A percentile compares a stretch with the other conserved stretches of the same genome.
Conservation (phyloP, 2,888 invertebrate genomes). For the Meganola albula region DNA sequence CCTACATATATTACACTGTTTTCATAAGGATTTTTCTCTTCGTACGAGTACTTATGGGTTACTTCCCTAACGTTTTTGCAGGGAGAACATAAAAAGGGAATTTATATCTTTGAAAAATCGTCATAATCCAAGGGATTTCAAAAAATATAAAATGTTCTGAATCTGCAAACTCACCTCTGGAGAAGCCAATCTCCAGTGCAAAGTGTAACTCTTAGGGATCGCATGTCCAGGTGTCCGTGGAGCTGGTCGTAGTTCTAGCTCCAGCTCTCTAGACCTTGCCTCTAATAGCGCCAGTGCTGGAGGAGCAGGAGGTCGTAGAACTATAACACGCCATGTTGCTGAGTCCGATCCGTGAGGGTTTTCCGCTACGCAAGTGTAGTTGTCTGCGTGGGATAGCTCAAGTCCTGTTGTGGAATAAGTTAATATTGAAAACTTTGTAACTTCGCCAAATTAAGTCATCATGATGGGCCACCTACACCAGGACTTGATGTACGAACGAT, state of each 20-base stretch:
- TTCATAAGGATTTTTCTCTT: too few species aligned
- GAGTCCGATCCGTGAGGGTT: conserved; percentile 91
- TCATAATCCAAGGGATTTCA: too few species aligned
- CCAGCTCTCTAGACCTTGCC: conserved; percentile 61
- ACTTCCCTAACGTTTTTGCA: too few species aligned
- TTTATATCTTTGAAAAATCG: too few species aligned
- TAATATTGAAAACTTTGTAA: conserved; percentile 3
- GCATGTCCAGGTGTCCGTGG: conserved; percentile 62
- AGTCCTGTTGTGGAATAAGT: conserved; percentile 63
- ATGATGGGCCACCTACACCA: too few species aligned
- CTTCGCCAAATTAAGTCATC: too few species aligned
- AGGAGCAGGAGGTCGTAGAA: conserved; percentile 84
- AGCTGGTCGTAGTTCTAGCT: conserved; percentile 58
- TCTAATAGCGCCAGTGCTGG: conserved; percentile 80
- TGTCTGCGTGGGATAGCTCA: conserved; percentile 84
- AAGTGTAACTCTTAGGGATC: conserved; percentile 77
- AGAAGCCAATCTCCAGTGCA: conserved; percentile 82
- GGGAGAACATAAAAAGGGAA: too few species aligned
- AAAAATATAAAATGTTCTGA: too few species aligned
- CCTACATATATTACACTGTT: too few species aligned
- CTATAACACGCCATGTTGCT: conserved; percentile 86
- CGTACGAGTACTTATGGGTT: too few species aligned
- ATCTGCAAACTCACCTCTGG: conserved; percentile 87
- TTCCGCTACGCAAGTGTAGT: conserved; percentile 88
- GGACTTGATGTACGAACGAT: too few species aligned